Base-by-base conservation (phyloP, 2,888 invertebrate species). In the Harpalus rubripes region DNA sequence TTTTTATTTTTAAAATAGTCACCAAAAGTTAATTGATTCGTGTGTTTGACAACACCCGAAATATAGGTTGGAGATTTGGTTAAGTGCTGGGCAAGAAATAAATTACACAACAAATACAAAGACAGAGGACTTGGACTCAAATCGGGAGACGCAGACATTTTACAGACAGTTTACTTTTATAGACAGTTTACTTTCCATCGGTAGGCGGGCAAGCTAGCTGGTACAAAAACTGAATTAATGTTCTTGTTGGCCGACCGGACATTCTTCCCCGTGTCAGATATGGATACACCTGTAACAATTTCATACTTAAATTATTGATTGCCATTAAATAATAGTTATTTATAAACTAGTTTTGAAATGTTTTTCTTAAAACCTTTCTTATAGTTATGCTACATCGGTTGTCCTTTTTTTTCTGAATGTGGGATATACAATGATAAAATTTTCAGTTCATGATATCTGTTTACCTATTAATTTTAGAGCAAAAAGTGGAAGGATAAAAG, bases 181-280 rank as follows among this genome's bases (percentile, higher is more conserved):
- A 76, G 8, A 26, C 22, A 76, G 56, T n/a, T 68, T 68, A 39
- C 39, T n/a, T 26, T 26, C 56, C n/a, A 12, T 72, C 18, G 52
- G 88, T 89, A 5, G 88, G 86, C 0, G 90, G 90, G 87, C 91
- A 91, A 12, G 91, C 89, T 85, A 92, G 86, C 86, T 92, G 92
- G 87, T 91, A 90, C 15, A 92, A 86, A 26, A 93, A 91, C 86
- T 92, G 91, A 18, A 92, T 91, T 15, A 93, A 86, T 0, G 93
- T 92, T 85, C 93, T 89, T 1, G 92, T 92, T 7, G 93, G 93
- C 56, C 93, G 88, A n/a, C 93, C 93, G 56, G 92, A 90, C 92
- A 92, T 91, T 44, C 91, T 89, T 58, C 93, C 93, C 87, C 92
- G 91, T 2, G 90, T 89, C 39, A 93, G 89, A 88, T 94, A 94